These are phyloP conservation scores for Plecotus auritus DNA, from an alignment of 2,113 vertebrate species.

Conservation along the genomic window DNA sequence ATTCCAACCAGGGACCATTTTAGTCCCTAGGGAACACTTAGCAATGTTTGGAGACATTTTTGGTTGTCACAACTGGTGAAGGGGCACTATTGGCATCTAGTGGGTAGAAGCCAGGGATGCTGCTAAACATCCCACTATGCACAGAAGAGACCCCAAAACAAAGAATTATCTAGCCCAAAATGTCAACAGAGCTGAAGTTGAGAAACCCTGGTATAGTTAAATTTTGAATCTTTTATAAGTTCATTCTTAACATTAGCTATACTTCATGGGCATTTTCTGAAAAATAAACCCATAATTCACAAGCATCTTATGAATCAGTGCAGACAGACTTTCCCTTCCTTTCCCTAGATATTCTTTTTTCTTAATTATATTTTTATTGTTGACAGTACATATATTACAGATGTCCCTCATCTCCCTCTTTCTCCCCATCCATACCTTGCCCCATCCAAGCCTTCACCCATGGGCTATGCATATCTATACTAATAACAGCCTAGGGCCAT, in stretches of 20 bases:
- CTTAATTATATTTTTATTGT: neutral
- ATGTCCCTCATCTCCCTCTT: neutral
- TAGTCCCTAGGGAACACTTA: neutral
- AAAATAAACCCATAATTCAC: neutral
- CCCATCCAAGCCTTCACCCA: neutral
- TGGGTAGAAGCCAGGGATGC: neutral
- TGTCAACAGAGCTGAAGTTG: neutral
- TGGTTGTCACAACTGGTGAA: neutral
- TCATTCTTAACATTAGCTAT: neutral
- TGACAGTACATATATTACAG: neutral
- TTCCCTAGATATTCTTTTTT: neutral
- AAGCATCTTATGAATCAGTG: neutral
- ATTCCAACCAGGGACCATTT: neutral
- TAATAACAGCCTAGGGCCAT: no score
- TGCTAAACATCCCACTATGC: neutral
- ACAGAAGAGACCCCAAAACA: neutral
- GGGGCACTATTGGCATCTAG: neutral
- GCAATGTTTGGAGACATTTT: neutral
- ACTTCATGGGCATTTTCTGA: neutral
- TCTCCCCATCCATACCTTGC: neutral
- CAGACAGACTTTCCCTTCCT: neutral
- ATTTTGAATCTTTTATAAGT: neutral
- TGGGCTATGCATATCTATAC: neutral
- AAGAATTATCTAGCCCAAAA: neutral
- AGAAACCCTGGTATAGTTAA: neutral